Conservation (phyloP, 1,140 invertebrate species). For the Mactra quadrangularis region DNA sequence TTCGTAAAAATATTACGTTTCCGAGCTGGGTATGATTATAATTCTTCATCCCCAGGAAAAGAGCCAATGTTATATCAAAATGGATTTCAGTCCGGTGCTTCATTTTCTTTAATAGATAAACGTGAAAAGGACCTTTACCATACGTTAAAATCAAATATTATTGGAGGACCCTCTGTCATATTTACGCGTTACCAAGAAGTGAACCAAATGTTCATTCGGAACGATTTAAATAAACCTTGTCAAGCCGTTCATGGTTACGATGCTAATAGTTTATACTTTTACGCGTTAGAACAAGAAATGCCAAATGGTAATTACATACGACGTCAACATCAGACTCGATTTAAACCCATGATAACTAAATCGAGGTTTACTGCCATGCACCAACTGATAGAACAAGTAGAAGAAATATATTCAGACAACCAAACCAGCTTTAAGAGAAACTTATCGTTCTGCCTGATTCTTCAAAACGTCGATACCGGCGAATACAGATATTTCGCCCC, state of each 20-base stretch:
- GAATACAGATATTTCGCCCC: not conserved
- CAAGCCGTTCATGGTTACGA: not conserved
- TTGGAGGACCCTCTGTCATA: slow-evolving; percentile 5
- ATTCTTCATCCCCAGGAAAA: no score
- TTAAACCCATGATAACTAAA: not conserved
- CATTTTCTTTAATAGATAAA: not conserved
- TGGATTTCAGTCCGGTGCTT: not conserved
- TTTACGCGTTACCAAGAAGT: not conserved
- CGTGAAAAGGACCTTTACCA: not conserved
- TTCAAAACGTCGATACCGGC: not conserved
- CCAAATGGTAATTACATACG: not conserved
- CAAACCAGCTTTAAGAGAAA: not conserved
- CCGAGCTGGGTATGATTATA: no score
- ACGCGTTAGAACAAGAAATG: not conserved
- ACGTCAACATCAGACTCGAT: not conserved
- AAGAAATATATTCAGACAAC: not conserved
- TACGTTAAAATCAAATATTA: not conserved
- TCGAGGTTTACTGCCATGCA: not conserved
- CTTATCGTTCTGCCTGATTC: not conserved
- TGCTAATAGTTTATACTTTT: slow-evolving; percentile 10
- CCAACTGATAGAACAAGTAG: slow-evolving; percentile 6
- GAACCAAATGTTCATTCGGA: not conserved
- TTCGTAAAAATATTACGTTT: no score
- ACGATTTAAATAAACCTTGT: not conserved
- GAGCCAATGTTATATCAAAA: not conserved